phyloP scores from a whole-genome alignment of 2,113 vertebrate species.

The Gymnarchus niloticus region DNA sequence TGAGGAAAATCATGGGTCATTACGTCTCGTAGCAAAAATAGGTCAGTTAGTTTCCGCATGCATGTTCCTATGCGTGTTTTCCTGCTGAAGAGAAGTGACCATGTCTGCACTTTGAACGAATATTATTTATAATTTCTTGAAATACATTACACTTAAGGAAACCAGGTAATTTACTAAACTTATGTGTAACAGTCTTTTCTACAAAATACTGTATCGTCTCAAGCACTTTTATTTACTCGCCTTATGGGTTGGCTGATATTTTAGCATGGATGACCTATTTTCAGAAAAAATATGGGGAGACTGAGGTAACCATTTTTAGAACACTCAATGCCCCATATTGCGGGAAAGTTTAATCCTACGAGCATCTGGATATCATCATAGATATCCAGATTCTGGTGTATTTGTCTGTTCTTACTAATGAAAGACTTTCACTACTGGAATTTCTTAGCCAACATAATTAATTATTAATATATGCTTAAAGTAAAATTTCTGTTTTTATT shows the following conservation, averaged over 20 bases:
- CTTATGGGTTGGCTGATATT: not conserved
- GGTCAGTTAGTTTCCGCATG: not conserved
- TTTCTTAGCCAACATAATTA: not conserved
- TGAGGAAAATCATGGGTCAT: not conserved
- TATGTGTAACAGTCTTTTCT: not conserved
- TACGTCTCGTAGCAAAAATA: conserved; percentile 36
- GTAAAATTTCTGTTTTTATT: not conserved
- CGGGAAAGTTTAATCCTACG: not conserved
- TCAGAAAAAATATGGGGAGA: not conserved
- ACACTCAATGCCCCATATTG: not conserved
- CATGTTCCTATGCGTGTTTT: not conserved
- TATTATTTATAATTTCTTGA: not conserved
- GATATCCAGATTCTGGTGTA: not conserved
- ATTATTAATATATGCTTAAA: not conserved
- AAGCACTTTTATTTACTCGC: not conserved
- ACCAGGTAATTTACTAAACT: not conserved
- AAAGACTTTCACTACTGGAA: not conserved
- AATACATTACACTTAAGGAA: not conserved
- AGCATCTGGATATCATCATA: not conserved
- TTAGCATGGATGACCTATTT: not conserved
- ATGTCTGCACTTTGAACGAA: not conserved
- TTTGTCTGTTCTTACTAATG: not conserved
- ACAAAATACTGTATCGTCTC: not conserved
- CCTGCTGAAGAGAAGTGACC: not conserved
- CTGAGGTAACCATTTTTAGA: not conserved